Evolutionary conservation across 2,888 invertebrate genomes (phyloP).

Genomic region (Orchestes rusci): DNA sequence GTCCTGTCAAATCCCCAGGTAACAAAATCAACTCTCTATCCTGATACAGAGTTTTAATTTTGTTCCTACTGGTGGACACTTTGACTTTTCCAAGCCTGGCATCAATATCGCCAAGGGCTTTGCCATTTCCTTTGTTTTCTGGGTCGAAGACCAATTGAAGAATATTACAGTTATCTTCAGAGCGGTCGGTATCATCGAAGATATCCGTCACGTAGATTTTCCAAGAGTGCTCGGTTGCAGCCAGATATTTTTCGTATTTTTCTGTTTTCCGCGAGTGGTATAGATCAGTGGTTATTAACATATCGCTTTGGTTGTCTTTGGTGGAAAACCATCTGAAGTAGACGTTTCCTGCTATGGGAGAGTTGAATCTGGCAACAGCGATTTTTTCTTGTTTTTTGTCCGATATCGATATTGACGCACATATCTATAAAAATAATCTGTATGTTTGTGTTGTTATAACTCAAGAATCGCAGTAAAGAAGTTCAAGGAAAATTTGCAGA

Average conservation of each 20-base stretch:
- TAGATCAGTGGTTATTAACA: conserved; percentile 70
- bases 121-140: conserved; percentile 55
- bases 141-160: conserved; percentile 82
- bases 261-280: conserved; percentile 57
- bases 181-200: conserved; percentile 64
- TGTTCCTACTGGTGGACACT: conserved; percentile 57
- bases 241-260: conserved; percentile 44
- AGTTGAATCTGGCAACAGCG: conserved; percentile 69
- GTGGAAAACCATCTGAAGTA: conserved; percentile 65
- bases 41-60: conserved; percentile 53
- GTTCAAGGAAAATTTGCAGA: no score
- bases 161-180: conserved; percentile 74
- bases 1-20: conserved; percentile 66
- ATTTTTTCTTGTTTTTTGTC: conserved; percentile 68
- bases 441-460: background rate
- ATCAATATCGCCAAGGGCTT: conserved; percentile 74
- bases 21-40: conserved; percentile 66
- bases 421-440: conserved; percentile 44
- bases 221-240: conserved; percentile 75
- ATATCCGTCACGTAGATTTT: conserved; percentile 86
- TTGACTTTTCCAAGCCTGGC: conserved; percentile 67
- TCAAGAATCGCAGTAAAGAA: no score
- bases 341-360: conserved; percentile 69
- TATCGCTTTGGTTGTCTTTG: conserved; percentile 56
- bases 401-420: conserved; percentile 62